Percentiles rank a stretch among this genome's conserved stretches.
Evolutionary conservation across 2,888 invertebrate species (phyloP).

Genomic region (Caenorhabditis sp.): DNA sequence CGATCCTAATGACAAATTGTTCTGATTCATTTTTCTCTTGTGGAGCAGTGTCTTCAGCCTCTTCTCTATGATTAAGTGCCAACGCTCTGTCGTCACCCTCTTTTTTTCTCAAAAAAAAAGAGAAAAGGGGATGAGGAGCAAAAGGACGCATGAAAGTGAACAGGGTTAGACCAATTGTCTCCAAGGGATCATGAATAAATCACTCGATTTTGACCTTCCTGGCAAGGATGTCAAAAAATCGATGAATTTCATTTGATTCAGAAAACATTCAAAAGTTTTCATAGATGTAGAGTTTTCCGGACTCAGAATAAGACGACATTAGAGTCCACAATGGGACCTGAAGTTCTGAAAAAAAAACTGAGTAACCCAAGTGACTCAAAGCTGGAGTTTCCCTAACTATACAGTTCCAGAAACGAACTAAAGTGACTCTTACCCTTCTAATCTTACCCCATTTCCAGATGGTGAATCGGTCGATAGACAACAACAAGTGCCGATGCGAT

Average conservation of each 20-base stretch:
- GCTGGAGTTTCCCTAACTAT: background rate
- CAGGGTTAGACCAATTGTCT: background rate
- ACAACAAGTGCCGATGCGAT: constrained; percentile 78
- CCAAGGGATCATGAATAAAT: too few species aligned
- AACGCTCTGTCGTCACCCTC: constrained; percentile 24
- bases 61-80: constrained; percentile 49
- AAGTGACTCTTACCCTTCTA: too few species aligned
- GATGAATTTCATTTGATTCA: too few species aligned
- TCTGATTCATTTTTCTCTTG: background rate
- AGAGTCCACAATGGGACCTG: too few species aligned
- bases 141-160: constrained; percentile 40
- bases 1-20: constrained; percentile 30
- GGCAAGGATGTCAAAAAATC: too few species aligned
- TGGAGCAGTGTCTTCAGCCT: background rate
- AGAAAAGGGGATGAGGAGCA: constrained; percentile 5
- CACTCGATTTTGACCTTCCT: too few species aligned
- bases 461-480: constrained; percentile 82
- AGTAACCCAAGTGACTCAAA: background rate
- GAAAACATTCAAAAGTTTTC: too few species aligned
- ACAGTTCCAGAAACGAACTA: too few species aligned
- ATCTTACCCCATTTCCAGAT: constrained; percentile 81
- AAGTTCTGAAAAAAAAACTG: too few species aligned
- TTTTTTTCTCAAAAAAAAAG: background rate
- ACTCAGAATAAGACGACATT: too few species aligned
- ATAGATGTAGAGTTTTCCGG: too few species aligned